phyloP scores from a whole-genome alignment of 2,888 invertebrate genomes.

The Meliscaeva auricollis region DNA sequence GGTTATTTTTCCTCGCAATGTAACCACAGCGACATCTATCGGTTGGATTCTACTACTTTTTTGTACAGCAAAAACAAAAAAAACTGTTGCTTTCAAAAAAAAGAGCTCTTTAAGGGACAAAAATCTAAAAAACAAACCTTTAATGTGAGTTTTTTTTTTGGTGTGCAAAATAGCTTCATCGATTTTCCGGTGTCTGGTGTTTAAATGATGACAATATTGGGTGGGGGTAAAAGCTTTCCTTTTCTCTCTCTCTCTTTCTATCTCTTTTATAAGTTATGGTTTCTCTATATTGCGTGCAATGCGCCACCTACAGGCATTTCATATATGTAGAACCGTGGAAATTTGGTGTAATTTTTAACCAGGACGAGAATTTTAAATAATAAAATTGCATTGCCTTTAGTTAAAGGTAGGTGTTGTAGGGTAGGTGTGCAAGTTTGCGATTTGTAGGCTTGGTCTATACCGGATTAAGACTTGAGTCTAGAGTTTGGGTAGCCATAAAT shows the following conservation, averaged over 20 bases:
- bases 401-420: background rate
- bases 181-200: constrained; percentile 72
- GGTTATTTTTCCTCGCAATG: background rate
- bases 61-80: background rate
- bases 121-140: background rate
- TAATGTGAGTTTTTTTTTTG: constrained; percentile 6
- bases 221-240: constrained; percentile 45
- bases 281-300: constrained; percentile 17
- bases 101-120: background rate
- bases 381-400: constrained; percentile 32
- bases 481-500: too few species aligned
- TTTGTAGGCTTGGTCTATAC: too few species aligned
- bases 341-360: constrained; percentile 47
- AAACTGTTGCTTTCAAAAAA: constrained; percentile 38
- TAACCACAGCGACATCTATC: constrained; percentile 55
- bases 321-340: constrained; percentile 37
- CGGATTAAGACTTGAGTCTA: too few species aligned
- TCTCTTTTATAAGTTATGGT: background rate
- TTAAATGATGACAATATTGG: constrained; percentile 24
- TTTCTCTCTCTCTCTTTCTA: background rate
- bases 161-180: constrained; percentile 53
- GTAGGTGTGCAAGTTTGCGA: background rate
- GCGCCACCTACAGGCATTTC: constrained; percentile 30
- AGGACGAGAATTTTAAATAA: constrained; percentile 34
- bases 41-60: constrained; percentile 10